A percentile compares a stretch with the other conserved stretches of the same genome.
Conservation (phyloP, 2,888 invertebrate genomes). For the Xylota sylvarum region DNA sequence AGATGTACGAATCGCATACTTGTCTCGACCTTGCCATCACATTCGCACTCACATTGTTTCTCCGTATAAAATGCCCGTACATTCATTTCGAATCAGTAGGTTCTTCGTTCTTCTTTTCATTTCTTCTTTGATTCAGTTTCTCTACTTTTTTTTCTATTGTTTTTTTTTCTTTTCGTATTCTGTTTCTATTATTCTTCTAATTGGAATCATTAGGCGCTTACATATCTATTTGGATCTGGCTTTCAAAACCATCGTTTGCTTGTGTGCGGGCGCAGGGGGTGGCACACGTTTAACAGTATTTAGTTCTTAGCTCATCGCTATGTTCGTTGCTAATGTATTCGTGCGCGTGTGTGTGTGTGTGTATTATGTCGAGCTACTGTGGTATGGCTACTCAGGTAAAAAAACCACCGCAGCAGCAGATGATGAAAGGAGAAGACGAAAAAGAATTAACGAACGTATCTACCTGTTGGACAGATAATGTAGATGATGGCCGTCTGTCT, state of each 20-base stretch:
- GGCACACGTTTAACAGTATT: conserved; percentile 42
- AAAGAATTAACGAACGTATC: conserved; percentile 20
- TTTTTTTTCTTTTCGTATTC: conserved; percentile 13
- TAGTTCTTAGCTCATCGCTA: conserved; percentile 59
- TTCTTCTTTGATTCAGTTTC: conserved; percentile 8
- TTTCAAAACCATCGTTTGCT: conserved; percentile 2
- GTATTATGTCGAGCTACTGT: background rate
- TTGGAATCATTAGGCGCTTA: conserved; percentile 58
- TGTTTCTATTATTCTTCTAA: conserved; percentile 57
- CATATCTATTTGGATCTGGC: conserved; percentile 51
- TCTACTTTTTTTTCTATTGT: background rate
- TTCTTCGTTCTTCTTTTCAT: conserved; percentile 23
- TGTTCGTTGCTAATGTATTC: conserved; percentile 42
- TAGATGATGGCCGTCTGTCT: conserved; percentile 17
- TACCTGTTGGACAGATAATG: conserved; percentile 40
- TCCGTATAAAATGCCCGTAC: conserved; percentile 32
- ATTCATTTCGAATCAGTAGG: conserved; percentile 20
- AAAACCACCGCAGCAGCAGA: background rate
- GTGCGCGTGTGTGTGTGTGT: conserved; percentile 11
- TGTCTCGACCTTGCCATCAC: conserved; percentile 75
- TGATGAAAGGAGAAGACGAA: background rate
- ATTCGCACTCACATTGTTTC: conserved; percentile 60
- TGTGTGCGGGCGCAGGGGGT: conserved; percentile 15
- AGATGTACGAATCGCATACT: conserved; percentile 60
- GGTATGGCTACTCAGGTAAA: background rate